These are phyloP conservation scores for Epizoanthus scotinus DNA, from an alignment of 92 coral and sea anemone genomes.

Conservation along the genomic window DNA sequence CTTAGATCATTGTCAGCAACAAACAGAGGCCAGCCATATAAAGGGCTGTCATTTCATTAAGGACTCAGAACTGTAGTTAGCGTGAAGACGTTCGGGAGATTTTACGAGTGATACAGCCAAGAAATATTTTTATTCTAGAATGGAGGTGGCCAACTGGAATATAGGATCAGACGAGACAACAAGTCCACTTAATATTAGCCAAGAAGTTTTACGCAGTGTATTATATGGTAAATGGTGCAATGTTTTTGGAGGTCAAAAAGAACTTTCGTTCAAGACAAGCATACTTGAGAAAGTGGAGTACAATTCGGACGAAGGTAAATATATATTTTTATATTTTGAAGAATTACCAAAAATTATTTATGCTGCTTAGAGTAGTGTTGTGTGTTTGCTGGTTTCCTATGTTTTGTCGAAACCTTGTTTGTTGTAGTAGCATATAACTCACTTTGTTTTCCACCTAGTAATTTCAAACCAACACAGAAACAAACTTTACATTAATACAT, in stretches of 20 bases:
- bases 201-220: constrained; percentile 95
- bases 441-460: constrained; percentile 5
- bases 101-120: constrained; percentile 25
- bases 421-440: constrained; percentile 21
- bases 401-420: not conserved
- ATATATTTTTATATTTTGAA: constrained; percentile 13
- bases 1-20: constrained; percentile 91
- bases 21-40: constrained; percentile 72
- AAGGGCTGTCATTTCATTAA: constrained; percentile 76
- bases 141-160: constrained; percentile 46
- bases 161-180: constrained; percentile 37
- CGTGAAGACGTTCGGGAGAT: constrained; percentile 69
- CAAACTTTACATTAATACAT: not conserved
- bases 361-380: not conserved
- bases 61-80: constrained; percentile 60
- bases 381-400: constrained; percentile 8
- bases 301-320: constrained; percentile 91
- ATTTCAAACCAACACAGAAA: not conserved
- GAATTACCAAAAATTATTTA: not conserved
- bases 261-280: constrained; percentile 90
- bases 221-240: constrained; percentile 99
- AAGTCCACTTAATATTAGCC: constrained; percentile 84
- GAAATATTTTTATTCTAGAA: constrained; percentile 19
- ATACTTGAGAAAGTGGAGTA: constrained; percentile 89
- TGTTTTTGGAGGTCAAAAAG: constrained; percentile 96